Evolutionary conservation across 2,113 vertebrate genomes (phyloP), one percentile per base, ranked within the genome.

Genomic region (Passer domesticus): DNA sequence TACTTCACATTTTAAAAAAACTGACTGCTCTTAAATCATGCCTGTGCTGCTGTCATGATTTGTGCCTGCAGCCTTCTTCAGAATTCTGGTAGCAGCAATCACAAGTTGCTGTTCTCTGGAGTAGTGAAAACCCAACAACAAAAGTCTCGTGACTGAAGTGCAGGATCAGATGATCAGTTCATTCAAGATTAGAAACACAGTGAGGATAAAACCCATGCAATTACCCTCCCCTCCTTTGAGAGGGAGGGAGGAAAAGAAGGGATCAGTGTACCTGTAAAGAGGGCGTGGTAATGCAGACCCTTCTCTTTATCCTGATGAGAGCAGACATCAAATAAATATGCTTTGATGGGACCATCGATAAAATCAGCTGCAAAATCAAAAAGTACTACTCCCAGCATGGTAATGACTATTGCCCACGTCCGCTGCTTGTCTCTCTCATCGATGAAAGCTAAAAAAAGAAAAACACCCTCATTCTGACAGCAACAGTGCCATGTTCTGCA

Each of bases 281-380:
- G 97, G 31, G 99, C 99, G 27, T 99, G 99, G 96, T 99, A 99
- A 96, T 99, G 99, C 74, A 99, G 98, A 23, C 99, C 99, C 94
- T 97, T 97, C 62, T 99, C 99, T 94, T 99, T 99, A 97, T 99
- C 99, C 89, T 97, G 95, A 81, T 99, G 98, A n/a, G 98, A 99
- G 92, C 99, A 99, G 96, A 99, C 99, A 77, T 99, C 99, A 96
- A 99, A 99, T 93, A 99, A 98, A 96, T 99, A 99, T 0, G 99
- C 99, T 97, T 99, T 99, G 95, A 99, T 99, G 66, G 99, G 99
- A 28, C 99, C 99, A 55, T 99, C 99, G 47, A 99, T 99, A 97
- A 99, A 99, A 96, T 99, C 99, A 31, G 99, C 99, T 19, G 99
- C 98, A 96, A 99, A 99, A 97, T 99, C 99, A 92, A 99, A 99